Percentiles rank a stretch among this genome's conserved stretches.
These are phyloP conservation scores for Agonopterix alstromeriana DNA, from an alignment of 2,888 invertebrate genomes.

Conservation along the genomic window DNA sequence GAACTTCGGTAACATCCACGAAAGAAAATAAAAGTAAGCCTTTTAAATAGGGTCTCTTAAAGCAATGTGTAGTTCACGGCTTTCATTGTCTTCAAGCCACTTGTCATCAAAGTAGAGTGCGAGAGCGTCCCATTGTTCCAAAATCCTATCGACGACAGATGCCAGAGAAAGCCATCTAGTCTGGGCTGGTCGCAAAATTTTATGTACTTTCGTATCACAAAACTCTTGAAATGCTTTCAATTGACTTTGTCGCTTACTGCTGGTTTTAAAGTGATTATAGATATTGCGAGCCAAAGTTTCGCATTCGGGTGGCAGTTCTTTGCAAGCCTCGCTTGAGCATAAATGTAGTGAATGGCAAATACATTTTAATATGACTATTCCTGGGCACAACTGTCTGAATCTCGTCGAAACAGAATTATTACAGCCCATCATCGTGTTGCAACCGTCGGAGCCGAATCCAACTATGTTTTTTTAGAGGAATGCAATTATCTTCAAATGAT, in stretches of 20 bases:
- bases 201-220: not conserved
- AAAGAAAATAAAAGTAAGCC: constrained; percentile 9
- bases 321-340: constrained; percentile 28
- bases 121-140: constrained; percentile 6
- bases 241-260: constrained; percentile 4
- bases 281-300: constrained; percentile 26
- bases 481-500: constrained; percentile 9
- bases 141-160: not conserved
- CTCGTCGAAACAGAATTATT: constrained; percentile 12
- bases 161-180: constrained; percentile 7
- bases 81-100: constrained; percentile 3
- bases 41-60: constrained; percentile 6
- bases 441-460: constrained; percentile 14
- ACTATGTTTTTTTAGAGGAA: constrained; percentile 12
- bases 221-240: constrained; percentile 2
- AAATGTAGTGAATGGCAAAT: constrained; percentile 30
- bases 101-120: not conserved
- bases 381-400: constrained; percentile 7
- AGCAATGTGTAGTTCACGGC: constrained; percentile 1
- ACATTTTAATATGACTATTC: constrained; percentile 16
- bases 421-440: constrained; percentile 15
- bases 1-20: constrained; percentile 10
- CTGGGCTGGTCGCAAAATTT: constrained; percentile 6
- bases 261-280: constrained; percentile 15
- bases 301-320: constrained; percentile 20